Evolutionary conservation across 2,797 vertebrate genomes (phyloP).

Genomic region (Centropyge bicolor): DNA sequence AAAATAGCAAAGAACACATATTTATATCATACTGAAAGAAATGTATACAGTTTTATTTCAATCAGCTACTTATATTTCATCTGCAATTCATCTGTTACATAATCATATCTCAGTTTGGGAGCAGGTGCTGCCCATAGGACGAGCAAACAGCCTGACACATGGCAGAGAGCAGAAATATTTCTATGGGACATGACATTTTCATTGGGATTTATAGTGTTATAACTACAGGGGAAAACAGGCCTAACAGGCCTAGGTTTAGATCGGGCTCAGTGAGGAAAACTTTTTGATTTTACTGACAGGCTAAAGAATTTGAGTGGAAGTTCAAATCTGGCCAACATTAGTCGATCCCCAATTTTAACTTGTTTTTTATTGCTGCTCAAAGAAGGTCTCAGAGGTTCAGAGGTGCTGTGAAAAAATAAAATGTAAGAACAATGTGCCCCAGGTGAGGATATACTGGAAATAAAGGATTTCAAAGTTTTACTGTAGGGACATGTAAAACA

Average conservation of each 20-base stretch:
- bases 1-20: too few relatives aligned
- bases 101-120: neutral
- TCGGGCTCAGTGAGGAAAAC: neutral
- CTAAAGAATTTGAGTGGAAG: neutral
- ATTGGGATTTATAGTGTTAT: neutral
- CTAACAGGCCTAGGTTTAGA: neutral
- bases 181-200: neutral
- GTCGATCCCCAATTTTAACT: neutral
- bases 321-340: neutral
- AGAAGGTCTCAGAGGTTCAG: neutral
- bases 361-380: neutral
- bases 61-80: too few relatives aligned
- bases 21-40: neutral
- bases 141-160: neutral
- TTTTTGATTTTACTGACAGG: neutral
- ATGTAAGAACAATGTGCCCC: neutral
- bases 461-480: constrained; percentile 5
- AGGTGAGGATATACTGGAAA: constrained; percentile 4
- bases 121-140: too few relatives aligned
- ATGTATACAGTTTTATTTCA: too few relatives aligned
- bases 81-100: neutral
- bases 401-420: neutral
- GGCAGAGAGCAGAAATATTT: neutral
- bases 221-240: neutral
- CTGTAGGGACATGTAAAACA: constrained; percentile 10